These are phyloP conservation scores for Cyanistes caeruleus DNA, from an alignment of 2,113 vertebrate species.

Conservation along the genomic window DNA sequence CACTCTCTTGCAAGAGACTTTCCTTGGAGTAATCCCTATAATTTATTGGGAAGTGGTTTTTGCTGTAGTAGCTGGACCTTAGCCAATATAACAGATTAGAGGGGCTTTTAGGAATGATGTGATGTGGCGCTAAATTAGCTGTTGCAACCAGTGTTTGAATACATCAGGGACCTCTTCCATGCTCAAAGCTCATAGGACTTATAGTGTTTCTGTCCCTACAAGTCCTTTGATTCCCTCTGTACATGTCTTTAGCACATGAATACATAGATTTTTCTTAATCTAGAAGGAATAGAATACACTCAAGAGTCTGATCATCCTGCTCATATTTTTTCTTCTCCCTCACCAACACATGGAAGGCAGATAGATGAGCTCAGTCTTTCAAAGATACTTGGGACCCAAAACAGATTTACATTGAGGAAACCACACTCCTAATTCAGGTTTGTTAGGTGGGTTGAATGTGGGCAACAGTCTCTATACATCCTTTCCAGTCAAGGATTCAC, in stretches of 20 bases:
- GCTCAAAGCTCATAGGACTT: neutral
- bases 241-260: neutral
- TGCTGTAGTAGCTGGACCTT: neutral
- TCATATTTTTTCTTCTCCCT: neutral
- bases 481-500: neutral
- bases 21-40: neutral
- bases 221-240: neutral
- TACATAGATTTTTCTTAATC: neutral
- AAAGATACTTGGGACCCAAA: neutral
- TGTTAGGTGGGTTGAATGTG: neutral
- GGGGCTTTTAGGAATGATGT: neutral
- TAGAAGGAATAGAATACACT: neutral
- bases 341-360: neutral
- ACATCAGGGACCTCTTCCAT: fast-evolving
- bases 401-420: neutral
- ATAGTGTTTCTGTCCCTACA: neutral
- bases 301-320: neutral
- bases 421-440: neutral
- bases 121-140: neutral
- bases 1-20: neutral
- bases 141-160: neutral
- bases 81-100: neutral
- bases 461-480: neutral
- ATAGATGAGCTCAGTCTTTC: neutral
- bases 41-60: neutral